phyloP scores from a whole-genome alignment of 2,797 vertebrate species.

The Bradypus variegatus region DNA sequence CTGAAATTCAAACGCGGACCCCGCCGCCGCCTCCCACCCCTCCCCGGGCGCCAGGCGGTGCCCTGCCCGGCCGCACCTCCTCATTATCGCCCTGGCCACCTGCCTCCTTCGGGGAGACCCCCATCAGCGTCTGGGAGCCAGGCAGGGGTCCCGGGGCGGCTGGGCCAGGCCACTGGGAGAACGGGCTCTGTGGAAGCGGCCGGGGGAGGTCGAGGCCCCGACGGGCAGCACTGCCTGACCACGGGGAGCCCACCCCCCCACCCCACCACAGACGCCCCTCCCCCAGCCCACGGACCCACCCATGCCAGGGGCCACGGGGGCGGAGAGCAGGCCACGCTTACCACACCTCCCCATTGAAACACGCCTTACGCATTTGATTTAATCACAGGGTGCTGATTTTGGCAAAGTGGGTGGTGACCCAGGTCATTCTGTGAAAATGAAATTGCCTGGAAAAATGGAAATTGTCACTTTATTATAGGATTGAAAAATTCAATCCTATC shows the following conservation, averaged over 20 bases:
- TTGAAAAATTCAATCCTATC: conserved; percentile 36
- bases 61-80: conserved; percentile 47
- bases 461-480: conserved; percentile 55
- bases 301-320: neutral
- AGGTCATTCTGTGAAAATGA: conserved; percentile 47
- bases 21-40: neutral
- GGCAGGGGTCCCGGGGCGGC: conserved; percentile 71
- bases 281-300: neutral
- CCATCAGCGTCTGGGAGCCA: conserved; percentile 84
- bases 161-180: too few relatives aligned
- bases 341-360: neutral
- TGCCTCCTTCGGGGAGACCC: conserved; percentile 80
- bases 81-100: neutral
- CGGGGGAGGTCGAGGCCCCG: too few relatives aligned
- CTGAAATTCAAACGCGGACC: conserved; percentile 73
- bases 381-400: neutral
- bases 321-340: neutral
- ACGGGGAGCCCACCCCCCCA: too few relatives aligned
- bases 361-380: neutral
- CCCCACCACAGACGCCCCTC: neutral
- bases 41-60: conserved; percentile 89
- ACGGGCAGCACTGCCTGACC: too few relatives aligned
- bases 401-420: conserved; percentile 29
- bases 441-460: conserved; percentile 49
- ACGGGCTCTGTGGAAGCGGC: too few relatives aligned